Conservation (phyloP, 2,797 vertebrate genomes). For the Rhodeus uyekii region DNA sequence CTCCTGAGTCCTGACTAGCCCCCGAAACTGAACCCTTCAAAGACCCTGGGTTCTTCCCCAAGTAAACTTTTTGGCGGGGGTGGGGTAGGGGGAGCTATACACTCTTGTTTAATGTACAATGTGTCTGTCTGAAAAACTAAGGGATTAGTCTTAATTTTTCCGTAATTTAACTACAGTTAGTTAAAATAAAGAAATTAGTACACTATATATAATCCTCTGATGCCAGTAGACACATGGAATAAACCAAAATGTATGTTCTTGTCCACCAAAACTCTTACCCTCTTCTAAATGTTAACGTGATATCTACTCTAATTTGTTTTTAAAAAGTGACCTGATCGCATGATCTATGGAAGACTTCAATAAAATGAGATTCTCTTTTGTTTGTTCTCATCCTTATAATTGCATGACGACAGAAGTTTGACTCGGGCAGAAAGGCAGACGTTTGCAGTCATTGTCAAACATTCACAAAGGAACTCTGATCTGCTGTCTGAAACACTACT, state of each 20-base stretch:
- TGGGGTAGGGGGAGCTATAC: no score
- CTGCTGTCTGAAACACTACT: conserved; percentile 39
- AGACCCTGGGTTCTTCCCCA: no score
- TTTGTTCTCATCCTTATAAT: conserved; percentile 49
- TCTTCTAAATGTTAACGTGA: no score
- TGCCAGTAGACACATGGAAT: background rate
- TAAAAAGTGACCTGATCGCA: background rate
- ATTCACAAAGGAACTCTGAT: conserved; percentile 58
- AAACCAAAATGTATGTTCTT: background rate
- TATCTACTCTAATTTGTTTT: background rate
- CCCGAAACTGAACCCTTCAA: no score
- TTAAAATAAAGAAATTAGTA: no score
- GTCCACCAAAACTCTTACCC: background rate
- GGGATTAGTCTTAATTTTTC: no score
- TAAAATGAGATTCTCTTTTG: conserved; percentile 39
- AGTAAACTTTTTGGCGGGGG: no score
- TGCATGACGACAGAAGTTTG: conserved; percentile 58
- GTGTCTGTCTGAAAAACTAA: no score
- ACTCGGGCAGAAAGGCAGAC: conserved; percentile 43
- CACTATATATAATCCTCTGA: no score
- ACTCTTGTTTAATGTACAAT: no score
- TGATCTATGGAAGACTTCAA: conserved; percentile 4
- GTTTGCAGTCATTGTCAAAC: conserved; percentile 57
- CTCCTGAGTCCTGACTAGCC: no score
- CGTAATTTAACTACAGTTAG: no score